Evolutionary conservation across 2,888 invertebrate species (phyloP).

Genomic region (Polylopha cassiicola): DNA sequence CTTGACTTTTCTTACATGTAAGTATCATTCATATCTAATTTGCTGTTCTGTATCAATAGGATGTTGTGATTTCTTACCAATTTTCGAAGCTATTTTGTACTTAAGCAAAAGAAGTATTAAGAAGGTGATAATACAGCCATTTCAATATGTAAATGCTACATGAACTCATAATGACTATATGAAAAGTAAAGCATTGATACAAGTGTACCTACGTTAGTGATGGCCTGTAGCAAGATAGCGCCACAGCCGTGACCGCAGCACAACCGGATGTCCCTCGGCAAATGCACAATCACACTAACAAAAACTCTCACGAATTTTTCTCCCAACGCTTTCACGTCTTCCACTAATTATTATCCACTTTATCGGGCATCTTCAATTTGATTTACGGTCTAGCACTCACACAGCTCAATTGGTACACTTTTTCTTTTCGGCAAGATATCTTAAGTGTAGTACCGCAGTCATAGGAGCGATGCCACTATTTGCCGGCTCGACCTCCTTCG

Average conservation of each 20-base stretch:
- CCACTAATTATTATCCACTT: conserved; percentile 78
- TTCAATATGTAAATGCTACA: too few species aligned
- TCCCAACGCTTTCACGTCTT: conserved; percentile 76
- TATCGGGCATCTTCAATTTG: conserved; percentile 77
- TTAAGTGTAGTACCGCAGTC: conserved; percentile 46
- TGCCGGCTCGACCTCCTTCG: conserved; percentile 41
- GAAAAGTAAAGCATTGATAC: too few species aligned
- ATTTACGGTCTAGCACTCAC: conserved; percentile 72
- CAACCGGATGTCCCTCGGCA: conserved; percentile 70
- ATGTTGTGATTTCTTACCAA: too few species aligned
- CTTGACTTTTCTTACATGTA: too few species aligned
- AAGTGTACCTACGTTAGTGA: conserved; percentile 7
- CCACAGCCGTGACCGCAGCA: conserved; percentile 28
- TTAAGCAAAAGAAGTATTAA: too few species aligned
- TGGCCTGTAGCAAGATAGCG: too few species aligned
- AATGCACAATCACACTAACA: conserved; percentile 74
- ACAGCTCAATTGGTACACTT: conserved; percentile 72
- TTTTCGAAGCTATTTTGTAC: too few species aligned
- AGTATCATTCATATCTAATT: too few species aligned
- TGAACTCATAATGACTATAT: too few species aligned
- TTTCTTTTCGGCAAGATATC: conserved; percentile 68
- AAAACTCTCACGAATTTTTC: conserved; percentile 76
- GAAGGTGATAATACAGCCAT: too few species aligned
- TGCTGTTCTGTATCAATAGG: too few species aligned
- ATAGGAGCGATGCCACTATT: conserved; percentile 35